A percentile compares a stretch with the other conserved stretches of the same genome.
Conservation (phyloP, 2,888 invertebrate genomes). For the Brachylomia viminalis region DNA sequence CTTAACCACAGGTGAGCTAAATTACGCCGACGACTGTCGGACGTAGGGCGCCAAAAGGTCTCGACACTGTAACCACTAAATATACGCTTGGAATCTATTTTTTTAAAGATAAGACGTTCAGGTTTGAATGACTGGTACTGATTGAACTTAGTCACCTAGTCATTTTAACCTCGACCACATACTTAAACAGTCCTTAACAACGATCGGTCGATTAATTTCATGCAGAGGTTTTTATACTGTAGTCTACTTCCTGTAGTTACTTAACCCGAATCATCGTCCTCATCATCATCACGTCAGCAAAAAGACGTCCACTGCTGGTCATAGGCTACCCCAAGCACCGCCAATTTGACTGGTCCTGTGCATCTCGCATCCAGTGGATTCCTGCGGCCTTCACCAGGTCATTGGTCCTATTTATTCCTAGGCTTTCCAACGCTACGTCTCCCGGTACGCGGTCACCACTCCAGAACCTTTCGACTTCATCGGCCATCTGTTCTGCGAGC, state of each 20-base stretch:
- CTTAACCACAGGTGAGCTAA: constrained; percentile 34
- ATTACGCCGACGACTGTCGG: constrained; percentile 11
- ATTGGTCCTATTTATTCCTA: too few species aligned
- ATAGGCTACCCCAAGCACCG: too few species aligned
- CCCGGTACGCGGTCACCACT: too few species aligned
- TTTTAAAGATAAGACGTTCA: background rate
- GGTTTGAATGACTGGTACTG: background rate
- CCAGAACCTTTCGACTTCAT: too few species aligned
- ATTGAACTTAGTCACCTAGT: background rate
- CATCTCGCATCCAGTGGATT: too few species aligned
- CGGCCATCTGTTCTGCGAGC: too few species aligned
- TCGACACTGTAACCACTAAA: constrained; percentile 4
- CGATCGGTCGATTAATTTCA: background rate
- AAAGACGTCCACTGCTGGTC: too few species aligned
- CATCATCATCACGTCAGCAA: too few species aligned
- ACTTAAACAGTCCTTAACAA: background rate
- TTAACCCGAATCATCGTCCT: background rate
- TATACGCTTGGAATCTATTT: constrained; percentile 1
- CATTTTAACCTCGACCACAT: background rate
- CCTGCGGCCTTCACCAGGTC: too few species aligned
- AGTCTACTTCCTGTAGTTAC: too few species aligned
- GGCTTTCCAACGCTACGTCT: too few species aligned
- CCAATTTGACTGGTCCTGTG: too few species aligned
- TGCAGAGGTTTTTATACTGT: background rate
- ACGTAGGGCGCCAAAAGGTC: constrained; percentile 22